A percentile compares a stretch with the other conserved stretches of the same genome.
phyloP scores from a whole-genome alignment of 23 tunicate genomes.

The Ciona savignyi region DNA sequence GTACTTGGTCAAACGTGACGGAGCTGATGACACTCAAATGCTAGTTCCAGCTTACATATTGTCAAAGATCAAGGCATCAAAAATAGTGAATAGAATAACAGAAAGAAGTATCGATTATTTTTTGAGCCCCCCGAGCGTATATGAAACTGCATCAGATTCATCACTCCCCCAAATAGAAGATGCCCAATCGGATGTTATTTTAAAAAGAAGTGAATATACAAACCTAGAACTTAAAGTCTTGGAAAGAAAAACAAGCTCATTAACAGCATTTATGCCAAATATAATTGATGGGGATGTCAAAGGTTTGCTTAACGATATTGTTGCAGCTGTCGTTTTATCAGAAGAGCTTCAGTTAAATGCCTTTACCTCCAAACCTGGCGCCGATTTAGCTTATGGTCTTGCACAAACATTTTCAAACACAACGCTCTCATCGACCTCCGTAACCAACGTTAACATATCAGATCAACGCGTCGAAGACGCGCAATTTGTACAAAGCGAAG shows the following conservation, averaged over 20 bases:
- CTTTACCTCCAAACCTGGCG: not conserved
- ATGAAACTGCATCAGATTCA: constrained; percentile 18
- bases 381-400: not conserved
- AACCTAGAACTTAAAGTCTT: not conserved
- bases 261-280: not conserved
- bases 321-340: constrained; percentile 19
- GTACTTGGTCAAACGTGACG: not conserved
- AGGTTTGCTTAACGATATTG: constrained; percentile 8
- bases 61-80: constrained; percentile 6
- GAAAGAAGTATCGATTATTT: not conserved
- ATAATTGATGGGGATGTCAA: not conserved
- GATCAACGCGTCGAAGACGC: not conserved
- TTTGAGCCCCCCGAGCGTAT: constrained; percentile 9
- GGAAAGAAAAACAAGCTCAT: not conserved
- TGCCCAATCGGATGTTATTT: not conserved
- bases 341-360: constrained; percentile 14
- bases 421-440: not conserved
- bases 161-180: constrained; percentile 3
- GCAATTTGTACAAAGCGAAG: not conserved
- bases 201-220: not conserved
- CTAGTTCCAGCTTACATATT: constrained; percentile 1
- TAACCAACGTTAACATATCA: not conserved
- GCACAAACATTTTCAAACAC: not conserved
- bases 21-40: constrained; percentile 1
- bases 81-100: not conserved